These are phyloP conservation scores for Epicauta chinensis DNA, from an alignment of 1,140 invertebrate genomes.

Conservation along the genomic window DNA sequence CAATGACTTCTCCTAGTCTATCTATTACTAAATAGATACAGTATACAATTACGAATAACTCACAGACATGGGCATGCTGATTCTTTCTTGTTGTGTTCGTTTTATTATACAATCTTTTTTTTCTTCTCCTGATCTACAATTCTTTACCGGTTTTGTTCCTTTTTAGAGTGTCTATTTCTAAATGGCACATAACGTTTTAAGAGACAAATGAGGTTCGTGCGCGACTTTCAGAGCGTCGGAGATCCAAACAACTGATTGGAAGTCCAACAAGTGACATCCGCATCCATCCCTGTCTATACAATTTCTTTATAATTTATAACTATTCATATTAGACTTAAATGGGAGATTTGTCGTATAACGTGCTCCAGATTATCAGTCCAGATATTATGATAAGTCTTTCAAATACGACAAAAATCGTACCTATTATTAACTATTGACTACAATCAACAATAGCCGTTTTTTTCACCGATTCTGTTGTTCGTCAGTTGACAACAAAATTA, in stretches of 20 bases:
- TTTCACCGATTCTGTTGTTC: too few relatives aligned
- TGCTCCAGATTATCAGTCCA: slow-evolving; percentile 4
- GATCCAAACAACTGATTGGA: slow-evolving; percentile 7
- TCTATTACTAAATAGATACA: too few relatives aligned
- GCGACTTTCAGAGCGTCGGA: slow-evolving; percentile 5
- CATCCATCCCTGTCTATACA: slow-evolving; percentile 13
- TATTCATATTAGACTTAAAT: slow-evolving; percentile 6
- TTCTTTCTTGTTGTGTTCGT: too few relatives aligned
- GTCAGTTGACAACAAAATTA: too few relatives aligned
- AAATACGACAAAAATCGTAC: too few relatives aligned
- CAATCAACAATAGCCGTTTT: too few relatives aligned
- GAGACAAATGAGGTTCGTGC: slow-evolving; percentile 18
- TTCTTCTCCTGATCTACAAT: too few relatives aligned
- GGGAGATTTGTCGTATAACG: slow-evolving; percentile 9
- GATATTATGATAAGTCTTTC: too few relatives aligned
- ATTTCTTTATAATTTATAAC: slow-evolving; percentile 8
- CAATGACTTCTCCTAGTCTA: too few relatives aligned
- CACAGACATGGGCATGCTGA: background rate
- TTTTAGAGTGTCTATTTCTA: slow-evolving; percentile 8
- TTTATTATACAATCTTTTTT: too few relatives aligned
- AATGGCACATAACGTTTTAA: slow-evolving; percentile 1
- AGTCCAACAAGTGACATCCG: slow-evolving; percentile 14
- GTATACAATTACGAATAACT: slow-evolving; percentile 1
- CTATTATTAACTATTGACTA: too few relatives aligned
- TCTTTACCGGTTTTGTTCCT: too few relatives aligned